These are phyloP conservation scores for Recurvirostra avosetta DNA, from an alignment of 2,113 vertebrate species.

Conservation along the genomic window DNA sequence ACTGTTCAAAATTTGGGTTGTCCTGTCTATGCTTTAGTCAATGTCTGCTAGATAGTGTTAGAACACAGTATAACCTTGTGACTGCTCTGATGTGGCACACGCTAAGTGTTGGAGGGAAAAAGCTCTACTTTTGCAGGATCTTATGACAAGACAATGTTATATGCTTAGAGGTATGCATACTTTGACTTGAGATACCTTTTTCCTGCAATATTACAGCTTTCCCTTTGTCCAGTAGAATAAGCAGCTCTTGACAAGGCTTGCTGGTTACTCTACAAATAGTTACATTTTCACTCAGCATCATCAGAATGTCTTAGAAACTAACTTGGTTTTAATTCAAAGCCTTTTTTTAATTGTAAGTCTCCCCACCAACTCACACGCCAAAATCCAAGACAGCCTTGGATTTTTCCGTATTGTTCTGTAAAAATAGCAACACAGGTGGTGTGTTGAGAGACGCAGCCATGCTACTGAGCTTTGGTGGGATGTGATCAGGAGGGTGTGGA, in stretches of 20 bases:
- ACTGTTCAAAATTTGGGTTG: not conserved
- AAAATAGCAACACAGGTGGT: not conserved
- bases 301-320: not conserved
- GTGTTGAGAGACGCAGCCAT: not conserved
- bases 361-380: not conserved
- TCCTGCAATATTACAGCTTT: not conserved
- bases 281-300: not conserved
- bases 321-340: not conserved
- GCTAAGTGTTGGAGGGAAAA: not conserved
- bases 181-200: not conserved
- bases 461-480: not conserved
- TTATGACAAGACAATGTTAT: not conserved
- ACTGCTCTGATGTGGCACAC: not conserved
- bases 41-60: not conserved
- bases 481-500: not conserved
- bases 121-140: not conserved
- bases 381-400: not conserved
- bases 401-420: not conserved
- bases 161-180: fast-evolving
- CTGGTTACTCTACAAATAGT: not conserved
- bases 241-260: not conserved
- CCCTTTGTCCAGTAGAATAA: not conserved
- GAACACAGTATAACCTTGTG: not conserved
- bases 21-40: not conserved
- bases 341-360: not conserved